phyloP scores from a whole-genome alignment of 1,140 invertebrate genomes.

The Berghia stephanieae region DNA sequence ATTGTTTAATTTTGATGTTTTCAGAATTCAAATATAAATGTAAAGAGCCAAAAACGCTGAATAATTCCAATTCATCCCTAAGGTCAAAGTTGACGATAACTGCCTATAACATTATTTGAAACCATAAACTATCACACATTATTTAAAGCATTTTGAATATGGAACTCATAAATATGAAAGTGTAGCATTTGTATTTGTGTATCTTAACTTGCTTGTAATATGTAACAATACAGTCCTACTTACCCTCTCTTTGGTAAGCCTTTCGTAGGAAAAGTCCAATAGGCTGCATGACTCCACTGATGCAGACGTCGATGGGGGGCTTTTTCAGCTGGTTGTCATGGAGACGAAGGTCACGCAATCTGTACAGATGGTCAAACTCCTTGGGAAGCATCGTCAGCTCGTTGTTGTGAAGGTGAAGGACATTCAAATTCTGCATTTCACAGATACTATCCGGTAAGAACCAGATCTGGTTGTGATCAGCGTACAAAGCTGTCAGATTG shows the following conservation, averaged over 20 bases:
- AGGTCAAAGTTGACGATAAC: neutral
- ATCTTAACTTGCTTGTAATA: too few relatives aligned
- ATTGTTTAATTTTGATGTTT: too few relatives aligned
- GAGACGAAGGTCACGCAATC: constrained; percentile 57
- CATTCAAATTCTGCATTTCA: constrained; percentile 48
- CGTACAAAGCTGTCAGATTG: constrained; percentile 51
- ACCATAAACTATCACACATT: too few relatives aligned
- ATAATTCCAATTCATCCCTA: neutral
- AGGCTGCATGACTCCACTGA: constrained; percentile 61
- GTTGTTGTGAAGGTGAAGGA: constrained; percentile 62
- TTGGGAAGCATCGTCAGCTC: constrained; percentile 52
- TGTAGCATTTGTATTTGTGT: too few relatives aligned
- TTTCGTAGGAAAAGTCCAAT: constrained; percentile 61
- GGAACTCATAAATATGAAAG: too few relatives aligned
- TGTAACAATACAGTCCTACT: too few relatives aligned
- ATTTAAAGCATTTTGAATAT: too few relatives aligned
- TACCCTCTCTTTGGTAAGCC: constrained; percentile 61
- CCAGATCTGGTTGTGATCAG: constrained; percentile 55
- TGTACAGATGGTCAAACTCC: constrained; percentile 55
- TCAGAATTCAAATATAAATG: too few relatives aligned
- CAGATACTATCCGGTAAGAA: constrained; percentile 52
- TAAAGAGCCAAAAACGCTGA: too few relatives aligned
- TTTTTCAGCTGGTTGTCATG: constrained; percentile 62
- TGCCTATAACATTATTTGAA: too few relatives aligned
- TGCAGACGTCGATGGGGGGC: constrained; percentile 63